Evolutionary conservation across 2,113 vertebrate genomes (phyloP), one percentile per base, ranked within the genome.

Genomic region (Gallinago jamesoni): DNA sequence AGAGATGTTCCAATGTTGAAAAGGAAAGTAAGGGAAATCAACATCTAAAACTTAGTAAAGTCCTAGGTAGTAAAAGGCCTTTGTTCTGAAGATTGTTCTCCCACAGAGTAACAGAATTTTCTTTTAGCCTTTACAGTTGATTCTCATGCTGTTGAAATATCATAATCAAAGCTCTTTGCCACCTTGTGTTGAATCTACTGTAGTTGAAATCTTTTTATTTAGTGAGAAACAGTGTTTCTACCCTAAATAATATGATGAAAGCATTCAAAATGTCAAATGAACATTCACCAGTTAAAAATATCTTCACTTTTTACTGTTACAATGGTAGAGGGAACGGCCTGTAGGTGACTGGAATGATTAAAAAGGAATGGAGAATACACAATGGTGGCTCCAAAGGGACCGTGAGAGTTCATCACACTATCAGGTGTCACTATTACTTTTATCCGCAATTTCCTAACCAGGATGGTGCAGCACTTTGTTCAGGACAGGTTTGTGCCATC

Each of bases 151-250:
- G 93, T 88, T 97, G 96, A 98, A 98, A 98, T 98, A 98, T 95
- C 97, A 98, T 98, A 98, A 98, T 98, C 97, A 98, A 98, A 98
- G 98, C 96, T 97, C 93, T 97, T 98, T 97, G 53, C 95, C 39
- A 64, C 96, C 92, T 97, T 97, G 89, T 97, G 97, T 97, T 97
- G 97, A 97, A 97, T 95, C 97, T 97, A 97, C 95, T 97, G 83
- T 89, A 98, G 84, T 96, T 89, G 94, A 98, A 98, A 95, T 97
- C 96, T 94, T 97, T 98, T 97, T 98, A 97, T 97, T 98, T 98
- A 91, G 97, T 56, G 90, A 97, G 97, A 97, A 98, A 97, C 92
- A 96, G 91, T 97, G 96, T 97, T 97, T 96, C 94, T 95, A 93
- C 50, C 93, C 97, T 82, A 98, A 97, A 98, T 98, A 98, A 98